Evolutionary conservation across 2,888 invertebrate species (phyloP).

Genomic region (Tigriopus californicus): DNA sequence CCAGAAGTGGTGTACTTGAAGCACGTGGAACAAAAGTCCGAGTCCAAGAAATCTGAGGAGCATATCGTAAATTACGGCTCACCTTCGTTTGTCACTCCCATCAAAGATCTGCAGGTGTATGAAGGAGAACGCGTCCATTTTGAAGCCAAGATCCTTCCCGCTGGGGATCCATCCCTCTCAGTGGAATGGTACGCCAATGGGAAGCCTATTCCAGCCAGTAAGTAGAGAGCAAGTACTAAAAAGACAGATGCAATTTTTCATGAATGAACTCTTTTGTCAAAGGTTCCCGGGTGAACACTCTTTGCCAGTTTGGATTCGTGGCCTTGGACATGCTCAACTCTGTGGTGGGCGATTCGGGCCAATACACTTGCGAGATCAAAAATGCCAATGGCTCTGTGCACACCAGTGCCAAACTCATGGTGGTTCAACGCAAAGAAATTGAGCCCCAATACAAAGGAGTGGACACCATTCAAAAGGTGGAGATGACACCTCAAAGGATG

Average conservation of each 20-base stretch:
- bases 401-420: slow-evolving; percentile 58
- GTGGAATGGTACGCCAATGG: slow-evolving; percentile 92
- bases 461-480: slow-evolving; percentile 17
- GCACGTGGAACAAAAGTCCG: slow-evolving; percentile 74
- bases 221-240: slow-evolving; percentile 9
- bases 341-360: slow-evolving; percentile 65
- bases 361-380: slow-evolving; percentile 69
- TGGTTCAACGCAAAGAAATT: slow-evolving; percentile 35
- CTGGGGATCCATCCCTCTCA: slow-evolving; percentile 86
- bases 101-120: slow-evolving; percentile 37
- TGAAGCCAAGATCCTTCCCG: slow-evolving; percentile 90
- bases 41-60: slow-evolving; percentile 59
- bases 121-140: slow-evolving; percentile 89
- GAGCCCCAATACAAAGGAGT: slow-evolving; percentile 2
- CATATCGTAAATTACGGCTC: slow-evolving; percentile 64
- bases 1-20: slow-evolving; percentile 82
- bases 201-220: slow-evolving; percentile 72
- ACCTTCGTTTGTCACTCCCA: slow-evolving; percentile 56
- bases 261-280: slow-evolving; percentile 17
- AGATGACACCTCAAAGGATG: slow-evolving; percentile 1
- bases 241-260: slow-evolving; percentile 1
- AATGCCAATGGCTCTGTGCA: slow-evolving; percentile 71
- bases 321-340: slow-evolving; percentile 76
- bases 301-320: slow-evolving; percentile 94
- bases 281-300: slow-evolving; percentile 87